phyloP scores from a whole-genome alignment of 2,888 invertebrate genomes.

The Paralinhomoeus sp. region DNA sequence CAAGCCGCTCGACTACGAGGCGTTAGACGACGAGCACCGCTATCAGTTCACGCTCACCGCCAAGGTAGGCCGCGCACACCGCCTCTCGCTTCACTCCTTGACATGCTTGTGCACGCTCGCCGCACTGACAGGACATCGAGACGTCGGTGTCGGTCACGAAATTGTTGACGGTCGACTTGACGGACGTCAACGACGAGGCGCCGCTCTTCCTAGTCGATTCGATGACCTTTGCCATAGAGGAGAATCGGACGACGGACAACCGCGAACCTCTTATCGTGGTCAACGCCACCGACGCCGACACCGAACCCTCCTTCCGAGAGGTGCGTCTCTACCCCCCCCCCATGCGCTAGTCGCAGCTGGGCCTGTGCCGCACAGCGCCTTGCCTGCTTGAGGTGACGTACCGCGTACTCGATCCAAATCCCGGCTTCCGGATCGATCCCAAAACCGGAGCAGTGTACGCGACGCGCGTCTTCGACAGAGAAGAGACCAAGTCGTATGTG shows the following conservation, averaged over 20 bases:
- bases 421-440: constrained; percentile 65
- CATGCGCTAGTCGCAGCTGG: too few species aligned
- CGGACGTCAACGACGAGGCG: constrained; percentile 81
- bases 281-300: constrained; percentile 17
- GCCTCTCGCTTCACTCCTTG: not conserved
- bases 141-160: constrained; percentile 42
- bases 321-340: too few species aligned
- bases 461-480: constrained; percentile 70
- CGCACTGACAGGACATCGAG: constrained; percentile 14
- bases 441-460: constrained; percentile 87
- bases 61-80: constrained; percentile 10
- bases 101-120: not conserved
- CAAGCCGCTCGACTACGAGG: constrained; percentile 19
- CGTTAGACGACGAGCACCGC: constrained; percentile 18
- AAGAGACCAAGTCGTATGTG: constrained; percentile 81
- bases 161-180: constrained; percentile 72
- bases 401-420: too few species aligned
- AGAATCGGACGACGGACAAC: too few species aligned
- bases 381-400: too few species aligned
- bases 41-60: constrained; percentile 22
- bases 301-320: not conserved
- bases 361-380: too few species aligned
- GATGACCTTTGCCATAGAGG: too few species aligned
- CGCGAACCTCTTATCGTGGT: constrained; percentile 11
- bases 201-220: constrained; percentile 23